A percentile compares a stretch with the other conserved stretches of the same genome.
Evolutionary conservation across 2,797 vertebrate species (phyloP).

Genomic region (Lycodopsis pacificus): DNA sequence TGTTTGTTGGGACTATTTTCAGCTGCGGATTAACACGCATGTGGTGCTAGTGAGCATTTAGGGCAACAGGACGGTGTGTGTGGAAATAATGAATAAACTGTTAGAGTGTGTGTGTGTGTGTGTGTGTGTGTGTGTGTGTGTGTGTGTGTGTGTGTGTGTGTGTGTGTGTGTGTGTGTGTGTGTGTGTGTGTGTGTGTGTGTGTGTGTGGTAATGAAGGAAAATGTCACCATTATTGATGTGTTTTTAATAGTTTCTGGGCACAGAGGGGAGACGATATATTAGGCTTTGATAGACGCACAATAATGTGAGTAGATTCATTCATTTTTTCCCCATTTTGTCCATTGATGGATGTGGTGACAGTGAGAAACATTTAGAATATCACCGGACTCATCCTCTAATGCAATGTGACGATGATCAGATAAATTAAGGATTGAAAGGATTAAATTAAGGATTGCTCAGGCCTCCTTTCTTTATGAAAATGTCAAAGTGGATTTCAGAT

Average conservation of each 20-base stretch:
- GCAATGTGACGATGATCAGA: not conserved
- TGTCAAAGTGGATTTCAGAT: not conserved
- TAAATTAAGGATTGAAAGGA: too few relatives aligned
- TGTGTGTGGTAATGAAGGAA: too few relatives aligned
- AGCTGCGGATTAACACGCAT: not conserved
- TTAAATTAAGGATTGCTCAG: not conserved
- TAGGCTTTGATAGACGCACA: too few relatives aligned
- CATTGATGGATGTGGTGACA: not conserved
- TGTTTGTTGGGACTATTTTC: conserved; percentile 3
- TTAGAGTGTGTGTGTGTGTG: too few relatives aligned
- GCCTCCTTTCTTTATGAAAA: not conserved
- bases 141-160: too few relatives aligned
- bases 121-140: too few relatives aligned
- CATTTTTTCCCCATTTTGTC: too few relatives aligned
- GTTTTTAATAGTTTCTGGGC: not conserved
- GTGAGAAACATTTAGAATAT: not conserved
- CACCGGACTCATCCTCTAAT: not conserved
- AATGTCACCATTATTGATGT: too few relatives aligned
- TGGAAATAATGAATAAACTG: not conserved
- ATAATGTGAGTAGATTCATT: too few relatives aligned
- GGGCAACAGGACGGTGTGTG: not conserved
- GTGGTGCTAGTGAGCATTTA: not conserved
- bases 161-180: too few relatives aligned
- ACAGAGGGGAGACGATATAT: too few relatives aligned
- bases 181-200: too few relatives aligned